Base-by-base conservation (phyloP, 2,888 invertebrate genomes). In the Cantharis nigra region DNA sequence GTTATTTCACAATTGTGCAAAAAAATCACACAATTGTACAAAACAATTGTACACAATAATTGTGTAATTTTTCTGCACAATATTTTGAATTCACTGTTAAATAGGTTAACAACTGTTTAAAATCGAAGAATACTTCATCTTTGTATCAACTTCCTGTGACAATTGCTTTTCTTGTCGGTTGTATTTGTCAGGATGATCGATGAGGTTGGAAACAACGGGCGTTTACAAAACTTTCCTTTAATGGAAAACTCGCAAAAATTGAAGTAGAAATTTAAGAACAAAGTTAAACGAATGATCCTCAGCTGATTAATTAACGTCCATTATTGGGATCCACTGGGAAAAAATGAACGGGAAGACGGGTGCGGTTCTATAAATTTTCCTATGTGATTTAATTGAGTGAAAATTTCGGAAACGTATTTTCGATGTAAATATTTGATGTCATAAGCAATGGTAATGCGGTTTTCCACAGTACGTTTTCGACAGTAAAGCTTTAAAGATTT, bases 251-350 rank as follows among this genome's bases (percentile, higher is more conserved):
- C 26, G 18, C 16, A 28, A 28, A 63, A 64, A 28, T 18, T 70
- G 23, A 70, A 70, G 62, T 49, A 23, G 70, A 63, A 63, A 30
- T 73, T 23, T 62, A 67, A 69, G 49, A 18, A 18, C 18, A 73
- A 67, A 33, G 18, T 30, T 67, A 65, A 72, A 69, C 62, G 72
- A 23, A 73, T 69, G 23, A 67, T 67, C 62, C 72, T 49, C 72
- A 14, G 14, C 23, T 62, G 72, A 23, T 73, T 63, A 73, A 73
- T 69, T 33, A 20, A n/a, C 67, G 23, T n/a, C 33, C 67, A 16
- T 49, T 67, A 16, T 67, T 49, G 7, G 26, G 26, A 73, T 26
- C 16, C 72, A 16, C 69, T 3, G 14, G 72, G 69, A 69, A 73
- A 7, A 49, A 18, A 16, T 18, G 5, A 67, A 69, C 16, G 69